A percentile compares a stretch with the other conserved stretches of the same genome.
Conservation (phyloP, 2,888 invertebrate genomes). For the Himalopsyche anomala region DNA sequence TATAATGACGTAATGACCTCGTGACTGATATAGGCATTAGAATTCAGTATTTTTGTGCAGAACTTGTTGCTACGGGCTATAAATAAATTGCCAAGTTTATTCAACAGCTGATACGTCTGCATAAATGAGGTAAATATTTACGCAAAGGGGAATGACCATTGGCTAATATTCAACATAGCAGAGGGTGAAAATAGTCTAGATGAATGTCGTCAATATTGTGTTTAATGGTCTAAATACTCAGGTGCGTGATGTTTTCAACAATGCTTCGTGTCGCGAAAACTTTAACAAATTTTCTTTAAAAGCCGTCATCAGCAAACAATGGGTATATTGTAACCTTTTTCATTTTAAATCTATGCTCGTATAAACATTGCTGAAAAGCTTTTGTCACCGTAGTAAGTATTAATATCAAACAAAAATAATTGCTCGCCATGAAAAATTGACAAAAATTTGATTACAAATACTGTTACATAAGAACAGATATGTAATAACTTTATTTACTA, state of each 20-base stretch:
- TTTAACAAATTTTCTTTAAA: background rate
- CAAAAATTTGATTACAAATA: too few relatives aligned
- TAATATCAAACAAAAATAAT: too few relatives aligned
- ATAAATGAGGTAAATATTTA: background rate
- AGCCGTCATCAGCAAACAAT: background rate
- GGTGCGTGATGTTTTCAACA: slow-evolving; percentile 23
- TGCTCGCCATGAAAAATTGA: too few relatives aligned
- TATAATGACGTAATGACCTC: too few relatives aligned
- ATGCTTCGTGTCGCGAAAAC: slow-evolving; percentile 36
- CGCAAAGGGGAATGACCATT: slow-evolving; percentile 6
- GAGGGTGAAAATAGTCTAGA: background rate
- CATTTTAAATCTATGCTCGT: too few relatives aligned
- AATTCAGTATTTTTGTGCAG: background rate
- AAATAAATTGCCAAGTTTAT: background rate
- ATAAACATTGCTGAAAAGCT: too few relatives aligned
- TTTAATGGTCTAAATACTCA: background rate
- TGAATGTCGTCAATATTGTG: background rate
- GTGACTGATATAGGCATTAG: too few relatives aligned
- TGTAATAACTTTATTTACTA: too few relatives aligned
- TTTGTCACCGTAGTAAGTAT: too few relatives aligned
- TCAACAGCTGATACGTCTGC: slow-evolving; percentile 23
- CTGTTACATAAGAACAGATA: too few relatives aligned
- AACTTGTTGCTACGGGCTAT: slow-evolving; percentile 32
- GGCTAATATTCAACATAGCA: slow-evolving; percentile 21
- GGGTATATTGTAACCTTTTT: too few relatives aligned